Conservation (phyloP, 2,888 invertebrate species). For the Cyclophora albipunctata region DNA sequence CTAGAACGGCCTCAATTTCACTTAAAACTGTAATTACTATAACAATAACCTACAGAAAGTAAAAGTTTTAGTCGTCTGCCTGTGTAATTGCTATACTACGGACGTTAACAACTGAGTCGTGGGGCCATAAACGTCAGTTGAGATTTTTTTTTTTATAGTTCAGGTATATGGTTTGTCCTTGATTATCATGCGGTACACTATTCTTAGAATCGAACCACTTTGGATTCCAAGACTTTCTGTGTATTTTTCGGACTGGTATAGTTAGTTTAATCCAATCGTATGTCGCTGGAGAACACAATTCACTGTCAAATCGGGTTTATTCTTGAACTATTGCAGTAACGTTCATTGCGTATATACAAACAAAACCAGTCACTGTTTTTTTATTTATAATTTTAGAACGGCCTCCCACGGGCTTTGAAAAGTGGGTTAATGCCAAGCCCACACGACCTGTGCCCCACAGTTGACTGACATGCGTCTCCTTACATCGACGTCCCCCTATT, state of each 20-base stretch:
- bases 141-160: too few relatives aligned
- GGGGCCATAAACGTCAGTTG: too few relatives aligned
- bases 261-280: too few relatives aligned
- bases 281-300: slow-evolving; percentile 1
- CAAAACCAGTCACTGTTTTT: slow-evolving; percentile 46
- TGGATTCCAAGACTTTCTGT: too few relatives aligned
- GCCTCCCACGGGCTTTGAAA: slow-evolving; percentile 61
- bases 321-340: slow-evolving; percentile 52
- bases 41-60: not conserved
- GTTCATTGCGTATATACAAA: slow-evolving; percentile 44
- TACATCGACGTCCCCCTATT: slow-evolving; percentile 34
- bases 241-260: too few relatives aligned
- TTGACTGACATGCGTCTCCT: slow-evolving; percentile 49
- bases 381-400: slow-evolving; percentile 61
- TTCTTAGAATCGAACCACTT: too few relatives aligned
- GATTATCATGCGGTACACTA: too few relatives aligned
- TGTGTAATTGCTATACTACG: too few relatives aligned
- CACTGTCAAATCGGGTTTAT: slow-evolving; percentile 28
- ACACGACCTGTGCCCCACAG: slow-evolving; percentile 51
- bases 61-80: not conserved
- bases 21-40: slow-evolving; percentile 7
- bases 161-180: too few relatives aligned
- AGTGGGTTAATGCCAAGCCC: slow-evolving; percentile 72
- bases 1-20: slow-evolving; percentile 15
- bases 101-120: too few relatives aligned